These are phyloP conservation scores for Otocyon megalotis DNA, from an alignment of 2,113 vertebrate genomes.

Conservation along the genomic window DNA sequence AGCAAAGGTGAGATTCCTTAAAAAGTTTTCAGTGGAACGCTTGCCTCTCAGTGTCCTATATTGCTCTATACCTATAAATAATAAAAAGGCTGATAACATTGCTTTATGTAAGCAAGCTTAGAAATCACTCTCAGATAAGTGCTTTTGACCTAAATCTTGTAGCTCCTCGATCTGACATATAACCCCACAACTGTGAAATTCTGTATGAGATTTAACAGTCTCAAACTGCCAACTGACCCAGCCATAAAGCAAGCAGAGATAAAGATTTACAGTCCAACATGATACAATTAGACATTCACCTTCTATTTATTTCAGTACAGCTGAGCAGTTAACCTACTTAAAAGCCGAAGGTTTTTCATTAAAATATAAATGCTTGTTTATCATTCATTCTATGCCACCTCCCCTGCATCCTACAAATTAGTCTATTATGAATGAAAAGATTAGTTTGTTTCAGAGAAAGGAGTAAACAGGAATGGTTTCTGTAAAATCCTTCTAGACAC, in stretches of 20 bases:
- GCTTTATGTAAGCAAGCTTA: conserved; percentile 91
- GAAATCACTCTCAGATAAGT: conserved; percentile 90
- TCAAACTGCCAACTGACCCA: conserved; percentile 90
- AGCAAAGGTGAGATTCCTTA: conserved; percentile 80
- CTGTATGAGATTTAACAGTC: conserved; percentile 88
- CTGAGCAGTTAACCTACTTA: conserved; percentile 86
- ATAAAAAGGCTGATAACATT: conserved; percentile 88
- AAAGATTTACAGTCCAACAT: conserved; percentile 89
- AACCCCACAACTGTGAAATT: conserved; percentile 90
- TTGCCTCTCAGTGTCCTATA: conserved; percentile 77
- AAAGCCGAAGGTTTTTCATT: conserved; percentile 85
- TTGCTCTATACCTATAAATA: conserved; percentile 86
- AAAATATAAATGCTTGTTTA: conserved; percentile 85
- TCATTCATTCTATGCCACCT: conserved; percentile 78
- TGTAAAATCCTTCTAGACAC: conserved; percentile 87
- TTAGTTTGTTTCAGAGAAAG: conserved; percentile 82
- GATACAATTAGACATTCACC: conserved; percentile 91
- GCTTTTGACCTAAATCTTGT: conserved; percentile 92
- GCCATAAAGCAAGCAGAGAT: conserved; percentile 88
- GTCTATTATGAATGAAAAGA: conserved; percentile 87
- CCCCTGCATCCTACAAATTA: conserved; percentile 85
- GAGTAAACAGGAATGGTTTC: conserved; percentile 87
- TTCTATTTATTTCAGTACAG: conserved; percentile 87
- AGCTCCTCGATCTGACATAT: conserved; percentile 87
- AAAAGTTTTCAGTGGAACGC: conserved; percentile 82